These are phyloP conservation scores for Notarius quadriscutis DNA, from an alignment of 2,113 vertebrate genomes.

Conservation along the genomic window DNA sequence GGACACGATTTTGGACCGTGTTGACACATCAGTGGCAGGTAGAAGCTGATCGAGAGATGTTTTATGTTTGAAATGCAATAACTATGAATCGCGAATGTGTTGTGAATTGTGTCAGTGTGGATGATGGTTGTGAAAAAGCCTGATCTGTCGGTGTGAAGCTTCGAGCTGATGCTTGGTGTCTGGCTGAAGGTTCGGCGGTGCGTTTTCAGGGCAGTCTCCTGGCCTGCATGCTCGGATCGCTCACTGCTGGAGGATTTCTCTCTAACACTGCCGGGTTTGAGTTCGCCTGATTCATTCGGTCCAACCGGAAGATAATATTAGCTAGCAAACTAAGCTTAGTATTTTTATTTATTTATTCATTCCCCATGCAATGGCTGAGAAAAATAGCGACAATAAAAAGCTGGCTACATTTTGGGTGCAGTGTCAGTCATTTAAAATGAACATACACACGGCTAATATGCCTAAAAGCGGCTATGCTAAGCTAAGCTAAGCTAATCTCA, in stretches of 20 bases:
- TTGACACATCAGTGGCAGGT: constrained; percentile 47
- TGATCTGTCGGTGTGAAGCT: neutral
- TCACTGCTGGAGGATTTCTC: too few relatives aligned
- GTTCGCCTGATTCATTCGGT: neutral
- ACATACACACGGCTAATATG: neutral
- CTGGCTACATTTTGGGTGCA: neutral
- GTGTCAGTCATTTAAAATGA: neutral
- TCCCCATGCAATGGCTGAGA: neutral
- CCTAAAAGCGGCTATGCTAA: neutral
- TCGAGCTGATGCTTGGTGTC: neutral
- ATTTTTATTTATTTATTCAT: too few relatives aligned
- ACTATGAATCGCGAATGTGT: neutral
- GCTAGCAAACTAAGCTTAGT: neutral
- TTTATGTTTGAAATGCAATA: neutral
- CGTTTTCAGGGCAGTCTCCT: neutral
- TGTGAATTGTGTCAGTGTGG: neutral
- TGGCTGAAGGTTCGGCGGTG: neutral
- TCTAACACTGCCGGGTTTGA: too few relatives aligned
- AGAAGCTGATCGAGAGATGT: neutral
- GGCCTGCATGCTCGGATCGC: neutral
- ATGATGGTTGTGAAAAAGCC: neutral
- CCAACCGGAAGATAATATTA: neutral
- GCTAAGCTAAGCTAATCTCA: neutral
- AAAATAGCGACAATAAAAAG: neutral
- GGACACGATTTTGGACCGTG: constrained; percentile 27